These are phyloP conservation scores for Pseudochirops cupreus DNA, from an alignment of 2,797 vertebrate species.

Conservation along the genomic window DNA sequence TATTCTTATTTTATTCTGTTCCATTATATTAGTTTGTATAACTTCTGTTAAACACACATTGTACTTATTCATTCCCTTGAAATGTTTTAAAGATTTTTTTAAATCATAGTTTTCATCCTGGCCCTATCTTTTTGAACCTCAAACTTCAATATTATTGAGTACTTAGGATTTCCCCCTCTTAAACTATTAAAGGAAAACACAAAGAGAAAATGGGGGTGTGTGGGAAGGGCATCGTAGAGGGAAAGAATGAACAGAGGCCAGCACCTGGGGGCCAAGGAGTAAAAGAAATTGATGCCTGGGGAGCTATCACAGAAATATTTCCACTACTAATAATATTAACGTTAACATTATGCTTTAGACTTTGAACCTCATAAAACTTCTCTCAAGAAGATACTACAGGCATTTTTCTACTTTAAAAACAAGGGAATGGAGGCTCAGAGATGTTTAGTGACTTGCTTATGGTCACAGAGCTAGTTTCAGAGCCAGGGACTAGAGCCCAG, in stretches of 20 bases:
- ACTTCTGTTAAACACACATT: neutral
- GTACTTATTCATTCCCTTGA: neutral
- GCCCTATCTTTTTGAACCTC: neutral
- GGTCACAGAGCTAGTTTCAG: neutral
- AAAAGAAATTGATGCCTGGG: too few relatives aligned
- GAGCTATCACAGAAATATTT: too few relatives aligned
- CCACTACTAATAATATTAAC: too few relatives aligned
- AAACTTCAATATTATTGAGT: neutral
- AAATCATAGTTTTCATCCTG: neutral
- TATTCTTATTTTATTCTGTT: neutral
- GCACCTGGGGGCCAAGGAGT: neutral
- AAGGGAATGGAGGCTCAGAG: too few relatives aligned
- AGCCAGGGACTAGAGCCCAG: neutral
- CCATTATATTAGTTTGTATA: neutral
- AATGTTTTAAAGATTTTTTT: neutral
- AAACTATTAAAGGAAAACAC: neutral
- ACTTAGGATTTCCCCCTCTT: accelerated
- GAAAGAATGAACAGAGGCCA: neutral
- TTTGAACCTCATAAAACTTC: too few relatives aligned
- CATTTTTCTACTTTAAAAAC: too few relatives aligned
- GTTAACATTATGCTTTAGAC: too few relatives aligned
- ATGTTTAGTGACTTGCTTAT: neutral
- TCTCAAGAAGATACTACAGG: too few relatives aligned
- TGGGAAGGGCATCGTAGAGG: neutral
- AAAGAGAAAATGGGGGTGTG: neutral